These are phyloP conservation scores for Agrotis exclamationis DNA, from an alignment of 2,888 invertebrate genomes.

Conservation along the genomic window DNA sequence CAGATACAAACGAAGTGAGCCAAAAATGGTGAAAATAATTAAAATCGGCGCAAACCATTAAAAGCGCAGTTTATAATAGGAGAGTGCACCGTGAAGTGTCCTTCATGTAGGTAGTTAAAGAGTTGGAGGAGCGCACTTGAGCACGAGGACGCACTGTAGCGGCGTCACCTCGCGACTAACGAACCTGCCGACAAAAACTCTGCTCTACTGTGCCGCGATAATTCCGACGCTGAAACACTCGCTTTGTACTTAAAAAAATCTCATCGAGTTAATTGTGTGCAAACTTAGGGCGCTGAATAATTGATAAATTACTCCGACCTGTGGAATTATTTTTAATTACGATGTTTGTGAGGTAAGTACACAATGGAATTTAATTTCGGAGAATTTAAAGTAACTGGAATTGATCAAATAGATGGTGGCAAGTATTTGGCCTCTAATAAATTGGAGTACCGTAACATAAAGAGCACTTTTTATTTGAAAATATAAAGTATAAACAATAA, in stretches of 20 bases:
- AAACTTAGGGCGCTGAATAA: slow-evolving; percentile 62
- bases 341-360: slow-evolving; percentile 34
- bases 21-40: slow-evolving; percentile 86
- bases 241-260: slow-evolving; percentile 75
- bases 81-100: slow-evolving; percentile 88
- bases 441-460: not conserved
- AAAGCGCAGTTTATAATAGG: slow-evolving; percentile 91
- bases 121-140: slow-evolving; percentile 89
- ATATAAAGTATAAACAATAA: not conserved
- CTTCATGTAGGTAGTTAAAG: slow-evolving; percentile 91
- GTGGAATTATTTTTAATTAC: slow-evolving; percentile 55
- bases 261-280: slow-evolving; percentile 73
- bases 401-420: slow-evolving; percentile 12
- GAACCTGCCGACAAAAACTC: slow-evolving; percentile 88
- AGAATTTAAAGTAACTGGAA: slow-evolving; percentile 12
- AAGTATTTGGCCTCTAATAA: not conserved
- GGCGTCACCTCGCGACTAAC: slow-evolving; percentile 89
- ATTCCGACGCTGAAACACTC: slow-evolving; percentile 64
- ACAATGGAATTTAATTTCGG: slow-evolving; percentile 8
- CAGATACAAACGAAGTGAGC: slow-evolving; percentile 70
- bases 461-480: not conserved
- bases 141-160: slow-evolving; percentile 87
- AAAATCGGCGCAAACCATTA: slow-evolving; percentile 89
- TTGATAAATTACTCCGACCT: slow-evolving; percentile 59
- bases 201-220: slow-evolving; percentile 73